A percentile compares a stretch with the other conserved stretches of the same genome.
Conservation (phyloP, 2,888 invertebrate genomes). For the Herminia tarsipennalis region DNA sequence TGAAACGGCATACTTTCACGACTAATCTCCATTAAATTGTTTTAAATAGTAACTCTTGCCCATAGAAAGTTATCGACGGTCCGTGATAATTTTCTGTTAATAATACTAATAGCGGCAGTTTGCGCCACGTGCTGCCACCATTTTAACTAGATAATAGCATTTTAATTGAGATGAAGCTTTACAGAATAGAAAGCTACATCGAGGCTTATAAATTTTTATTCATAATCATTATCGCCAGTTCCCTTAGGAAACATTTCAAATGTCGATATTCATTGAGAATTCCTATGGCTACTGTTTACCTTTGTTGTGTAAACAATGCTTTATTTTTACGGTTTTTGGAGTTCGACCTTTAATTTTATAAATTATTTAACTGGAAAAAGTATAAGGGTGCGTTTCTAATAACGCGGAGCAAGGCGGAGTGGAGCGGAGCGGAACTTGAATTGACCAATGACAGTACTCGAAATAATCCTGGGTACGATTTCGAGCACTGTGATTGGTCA, state of each 20-base stretch:
- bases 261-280: constrained; percentile 28
- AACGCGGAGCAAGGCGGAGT: no score
- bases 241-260: constrained; percentile 43
- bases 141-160: constrained; percentile 70
- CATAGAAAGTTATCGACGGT: constrained; percentile 46
- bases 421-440: no score
- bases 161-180: constrained; percentile 78
- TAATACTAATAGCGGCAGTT: constrained; percentile 61
- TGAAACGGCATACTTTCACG: neutral
- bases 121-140: constrained; percentile 64
- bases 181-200: constrained; percentile 70
- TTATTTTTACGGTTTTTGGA: no score
- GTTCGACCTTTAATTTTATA: no score
- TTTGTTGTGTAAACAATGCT: no score
- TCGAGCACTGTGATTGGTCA: no score
- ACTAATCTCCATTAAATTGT: constrained; percentile 29
- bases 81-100: constrained; percentile 58
- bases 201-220: constrained; percentile 72
- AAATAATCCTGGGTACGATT: no score
- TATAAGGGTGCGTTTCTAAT: no score
- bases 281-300: constrained; percentile 17
- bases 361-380: no score
- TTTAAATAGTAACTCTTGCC: constrained; percentile 37
- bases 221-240: constrained; percentile 63
- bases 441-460: no score